phyloP scores from a whole-genome alignment of 2,888 invertebrate species.

The Melieria omissa region DNA sequence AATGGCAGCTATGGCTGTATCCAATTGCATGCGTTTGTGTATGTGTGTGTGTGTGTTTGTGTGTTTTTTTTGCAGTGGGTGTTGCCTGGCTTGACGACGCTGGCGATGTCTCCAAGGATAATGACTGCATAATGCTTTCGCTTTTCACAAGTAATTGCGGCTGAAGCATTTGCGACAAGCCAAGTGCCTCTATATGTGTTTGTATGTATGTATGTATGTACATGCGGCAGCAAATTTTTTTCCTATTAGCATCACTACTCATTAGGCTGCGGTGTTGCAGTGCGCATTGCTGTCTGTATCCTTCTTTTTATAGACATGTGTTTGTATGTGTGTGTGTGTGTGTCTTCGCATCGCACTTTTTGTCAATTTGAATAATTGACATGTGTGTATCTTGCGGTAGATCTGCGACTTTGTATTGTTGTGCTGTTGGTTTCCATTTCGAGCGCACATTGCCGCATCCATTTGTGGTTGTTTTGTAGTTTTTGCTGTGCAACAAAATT shows the following conservation, averaged over 20 bases:
- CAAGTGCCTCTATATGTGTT: not conserved
- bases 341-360: constrained; percentile 7
- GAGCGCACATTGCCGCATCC: constrained; percentile 21
- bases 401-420: not conserved
- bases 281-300: constrained; percentile 1
- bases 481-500: not conserved
- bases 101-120: constrained; percentile 39
- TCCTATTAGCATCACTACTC: constrained; percentile 25
- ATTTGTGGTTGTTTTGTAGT: constrained; percentile 21
- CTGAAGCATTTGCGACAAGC: constrained; percentile 16
- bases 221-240: not conserved
- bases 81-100: too few relatives aligned
- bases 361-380: constrained; percentile 40
- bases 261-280: constrained; percentile 16
- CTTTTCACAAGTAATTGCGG: constrained; percentile 40
- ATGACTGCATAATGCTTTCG: constrained; percentile 36
- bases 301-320: not conserved
- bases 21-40: constrained; percentile 7
- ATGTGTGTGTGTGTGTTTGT: not conserved
- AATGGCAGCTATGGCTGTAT: constrained; percentile 10
- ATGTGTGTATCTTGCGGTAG: constrained; percentile 17
- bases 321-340: too few relatives aligned
- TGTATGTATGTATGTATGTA: too few relatives aligned
- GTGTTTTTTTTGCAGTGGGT: too few relatives aligned
- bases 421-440: constrained; percentile 14